Percentiles rank a stretch among this genome's conserved stretches.
These are phyloP conservation scores for Heteractis magnifica DNA, from an alignment of 92 coral and sea anemone genomes.

Conservation along the genomic window DNA sequence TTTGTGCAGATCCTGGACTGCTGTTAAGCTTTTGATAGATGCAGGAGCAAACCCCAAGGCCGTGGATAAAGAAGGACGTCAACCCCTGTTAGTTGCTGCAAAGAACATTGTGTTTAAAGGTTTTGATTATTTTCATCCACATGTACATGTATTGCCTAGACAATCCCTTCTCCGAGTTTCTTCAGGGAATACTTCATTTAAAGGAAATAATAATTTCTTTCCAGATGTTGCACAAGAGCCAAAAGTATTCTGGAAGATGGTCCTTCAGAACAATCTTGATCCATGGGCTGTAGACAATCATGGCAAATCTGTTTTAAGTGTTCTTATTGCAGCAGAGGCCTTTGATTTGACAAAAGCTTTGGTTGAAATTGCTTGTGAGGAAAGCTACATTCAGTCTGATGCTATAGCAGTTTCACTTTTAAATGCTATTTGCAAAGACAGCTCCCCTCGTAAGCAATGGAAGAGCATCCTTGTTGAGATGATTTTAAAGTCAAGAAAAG, in stretches of 20 bases:
- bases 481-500: background rate
- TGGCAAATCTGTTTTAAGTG: conserved; percentile 9
- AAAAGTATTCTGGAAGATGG: background rate
- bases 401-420: background rate
- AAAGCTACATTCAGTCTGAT: background rate
- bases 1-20: background rate
- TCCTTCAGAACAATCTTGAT: background rate
- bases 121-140: background rate
- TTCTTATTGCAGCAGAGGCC: background rate
- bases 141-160: background rate
- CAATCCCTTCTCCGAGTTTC: background rate
- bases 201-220: background rate
- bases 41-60: conserved; percentile 16
- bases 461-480: background rate
- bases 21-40: conserved; percentile 34
- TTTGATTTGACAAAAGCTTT: background rate
- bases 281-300: conserved; percentile 16
- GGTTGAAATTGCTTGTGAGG: conserved; percentile 3
- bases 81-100: conserved; percentile 23
- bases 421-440: background rate
- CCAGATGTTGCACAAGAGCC: conserved; percentile 24
- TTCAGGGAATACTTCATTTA: background rate
- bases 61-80: background rate
- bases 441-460: background rate
- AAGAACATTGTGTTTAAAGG: background rate